phyloP scores from a whole-genome alignment of 2,888 invertebrate species.

The Zygothrica quintamaculata region DNA sequence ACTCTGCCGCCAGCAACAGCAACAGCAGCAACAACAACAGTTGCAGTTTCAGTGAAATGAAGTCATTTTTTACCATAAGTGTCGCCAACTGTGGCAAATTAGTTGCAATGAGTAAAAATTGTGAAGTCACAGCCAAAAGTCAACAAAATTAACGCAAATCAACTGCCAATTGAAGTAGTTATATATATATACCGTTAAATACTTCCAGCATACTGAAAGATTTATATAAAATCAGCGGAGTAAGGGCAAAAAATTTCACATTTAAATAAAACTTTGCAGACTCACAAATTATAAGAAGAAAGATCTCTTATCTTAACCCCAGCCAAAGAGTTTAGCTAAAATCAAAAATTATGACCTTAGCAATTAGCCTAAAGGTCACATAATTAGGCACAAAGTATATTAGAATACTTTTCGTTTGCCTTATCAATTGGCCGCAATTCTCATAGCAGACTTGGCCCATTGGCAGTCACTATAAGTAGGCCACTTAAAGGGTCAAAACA shows the following conservation, averaged over 20 bases:
- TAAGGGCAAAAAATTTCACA: no score
- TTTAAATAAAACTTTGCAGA: no score
- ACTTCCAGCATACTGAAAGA: no score
- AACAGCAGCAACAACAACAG: constrained; percentile 27
- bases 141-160: constrained; percentile 1
- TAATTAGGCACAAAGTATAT: background rate
- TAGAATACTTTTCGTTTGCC: background rate
- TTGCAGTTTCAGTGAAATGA: constrained; percentile 56
- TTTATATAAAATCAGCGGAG: no score
- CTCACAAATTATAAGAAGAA: no score
- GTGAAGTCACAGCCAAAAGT: constrained; percentile 24
- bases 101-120: constrained; percentile 51
- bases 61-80: constrained; percentile 66
- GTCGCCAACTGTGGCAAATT: constrained; percentile 63
- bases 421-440: no score
- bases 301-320: no score
- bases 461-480: constrained; percentile 7
- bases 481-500: background rate
- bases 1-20: constrained; percentile 16
- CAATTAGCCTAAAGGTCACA: no score
- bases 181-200: constrained; percentile 7
- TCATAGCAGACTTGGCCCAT: no score
- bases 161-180: constrained; percentile 24
- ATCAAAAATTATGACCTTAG: background rate
- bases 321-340: constrained; percentile 1